These are phyloP conservation scores for Drosophila persimilis DNA, from an alignment of 1,140 invertebrate genomes.

Conservation along the genomic window DNA sequence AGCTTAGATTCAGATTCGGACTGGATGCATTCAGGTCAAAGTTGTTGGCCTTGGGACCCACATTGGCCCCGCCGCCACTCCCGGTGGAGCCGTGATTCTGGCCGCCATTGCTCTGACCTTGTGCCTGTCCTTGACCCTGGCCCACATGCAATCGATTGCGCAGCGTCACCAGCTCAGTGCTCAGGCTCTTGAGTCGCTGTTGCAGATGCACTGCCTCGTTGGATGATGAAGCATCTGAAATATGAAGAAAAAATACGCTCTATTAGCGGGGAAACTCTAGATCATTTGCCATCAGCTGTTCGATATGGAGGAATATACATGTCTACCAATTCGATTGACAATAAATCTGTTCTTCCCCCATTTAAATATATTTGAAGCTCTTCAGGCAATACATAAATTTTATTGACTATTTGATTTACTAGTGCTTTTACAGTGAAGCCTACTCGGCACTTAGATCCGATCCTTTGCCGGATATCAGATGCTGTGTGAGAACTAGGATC, in stretches of 20 bases:
- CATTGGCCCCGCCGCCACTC: constrained; percentile 1
- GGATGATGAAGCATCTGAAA: constrained; percentile 93
- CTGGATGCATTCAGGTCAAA: constrained; percentile 74
- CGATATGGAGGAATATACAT: no score
- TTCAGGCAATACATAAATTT: no score
- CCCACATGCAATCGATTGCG: constrained; percentile 92
- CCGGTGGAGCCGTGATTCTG: constrained; percentile 44
- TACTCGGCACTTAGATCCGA: no score
- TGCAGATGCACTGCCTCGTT: constrained; percentile 96
- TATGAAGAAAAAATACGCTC: background rate
- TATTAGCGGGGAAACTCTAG: no score
- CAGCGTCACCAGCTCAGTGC: constrained; percentile 94
- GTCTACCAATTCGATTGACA: no score
- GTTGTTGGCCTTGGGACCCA: constrained; percentile 49
- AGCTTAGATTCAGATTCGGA: constrained; percentile 64
- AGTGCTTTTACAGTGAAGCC: no score
- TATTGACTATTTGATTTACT: no score
- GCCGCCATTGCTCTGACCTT: constrained; percentile 50
- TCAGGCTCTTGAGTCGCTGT: constrained; percentile 93
- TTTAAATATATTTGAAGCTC: no score
- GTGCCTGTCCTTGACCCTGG: constrained; percentile 75
- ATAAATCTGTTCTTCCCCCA: no score
- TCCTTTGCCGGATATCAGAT: no score
- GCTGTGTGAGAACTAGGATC: no score
- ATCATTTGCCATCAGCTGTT: no score